Percentiles rank a stretch among this genome's conserved stretches.
Evolutionary conservation across 2,888 invertebrate species (phyloP).

Genomic region (Tillus elongatus): DNA sequence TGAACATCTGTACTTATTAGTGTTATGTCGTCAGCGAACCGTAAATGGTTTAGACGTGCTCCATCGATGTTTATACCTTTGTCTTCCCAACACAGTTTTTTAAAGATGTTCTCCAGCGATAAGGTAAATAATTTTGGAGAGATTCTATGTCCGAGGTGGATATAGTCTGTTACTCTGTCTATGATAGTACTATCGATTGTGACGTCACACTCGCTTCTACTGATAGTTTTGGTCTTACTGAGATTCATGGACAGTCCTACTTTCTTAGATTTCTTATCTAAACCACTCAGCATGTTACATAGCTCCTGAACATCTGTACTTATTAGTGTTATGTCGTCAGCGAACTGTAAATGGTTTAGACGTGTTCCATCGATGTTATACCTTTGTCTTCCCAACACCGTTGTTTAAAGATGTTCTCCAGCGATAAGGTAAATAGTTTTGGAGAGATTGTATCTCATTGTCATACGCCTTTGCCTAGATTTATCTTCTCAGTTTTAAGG

Average conservation of each 20-base stretch:
- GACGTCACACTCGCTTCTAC: too few species aligned
- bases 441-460: slow-evolving; percentile 2
- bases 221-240: too few species aligned
- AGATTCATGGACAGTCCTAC: too few species aligned
- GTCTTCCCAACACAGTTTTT: neutral
- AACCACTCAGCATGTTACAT: neutral
- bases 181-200: too few species aligned
- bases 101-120: neutral
- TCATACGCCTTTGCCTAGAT: too few species aligned
- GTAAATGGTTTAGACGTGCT: too few species aligned
- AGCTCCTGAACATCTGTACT: neutral
- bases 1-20: too few species aligned
- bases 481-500: too few species aligned
- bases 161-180: too few species aligned
- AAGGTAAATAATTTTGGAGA: neutral
- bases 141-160: too few species aligned
- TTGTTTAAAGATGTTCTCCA: neutral
- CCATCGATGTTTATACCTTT: too few species aligned
- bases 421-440: neutral
- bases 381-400: neutral
- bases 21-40: too few species aligned
- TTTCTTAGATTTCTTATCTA: slow-evolving; percentile 1
- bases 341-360: slow-evolving; percentile 3
- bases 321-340: neutral
- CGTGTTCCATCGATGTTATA: neutral